phyloP scores from a whole-genome alignment of 2,113 vertebrate species.

The Pongo pygmaeus region DNA sequence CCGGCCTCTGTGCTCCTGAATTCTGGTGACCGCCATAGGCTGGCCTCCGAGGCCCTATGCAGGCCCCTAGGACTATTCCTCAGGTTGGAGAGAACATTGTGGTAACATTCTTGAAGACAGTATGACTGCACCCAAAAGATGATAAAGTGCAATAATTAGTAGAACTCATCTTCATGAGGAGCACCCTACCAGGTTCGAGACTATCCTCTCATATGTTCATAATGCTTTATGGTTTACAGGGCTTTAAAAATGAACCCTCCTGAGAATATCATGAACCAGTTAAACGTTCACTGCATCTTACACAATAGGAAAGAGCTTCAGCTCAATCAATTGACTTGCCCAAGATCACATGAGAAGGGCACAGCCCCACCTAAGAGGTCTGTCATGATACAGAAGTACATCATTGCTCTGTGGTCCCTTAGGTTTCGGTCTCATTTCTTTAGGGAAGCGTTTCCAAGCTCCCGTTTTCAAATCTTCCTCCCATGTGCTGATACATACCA shows the following conservation, averaged over 20 bases:
- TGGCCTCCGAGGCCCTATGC: too few species aligned
- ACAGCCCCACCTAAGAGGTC: neutral
- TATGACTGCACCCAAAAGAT: neutral
- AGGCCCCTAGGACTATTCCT: neutral
- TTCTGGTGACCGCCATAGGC: neutral
- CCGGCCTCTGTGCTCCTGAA: neutral
- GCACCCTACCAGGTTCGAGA: neutral
- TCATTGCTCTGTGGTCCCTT: fast-evolving
- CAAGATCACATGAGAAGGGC: neutral
- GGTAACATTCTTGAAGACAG: neutral
- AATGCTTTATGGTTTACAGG: neutral
- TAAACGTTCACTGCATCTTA: neutral
- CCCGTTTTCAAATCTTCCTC: neutral
- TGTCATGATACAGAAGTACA: fast-evolving
- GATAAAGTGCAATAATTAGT: neutral
- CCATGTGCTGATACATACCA: neutral
- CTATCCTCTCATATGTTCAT: neutral
- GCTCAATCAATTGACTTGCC: neutral
- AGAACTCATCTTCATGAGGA: neutral
- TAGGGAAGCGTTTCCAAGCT: neutral
- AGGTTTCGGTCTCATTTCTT: neutral
- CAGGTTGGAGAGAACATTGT: neutral
- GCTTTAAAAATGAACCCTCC: neutral
- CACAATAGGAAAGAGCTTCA: neutral
- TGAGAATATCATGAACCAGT: neutral